Conservation (phyloP, 1,140 invertebrate species). For the Harlomillsia oculata region DNA sequence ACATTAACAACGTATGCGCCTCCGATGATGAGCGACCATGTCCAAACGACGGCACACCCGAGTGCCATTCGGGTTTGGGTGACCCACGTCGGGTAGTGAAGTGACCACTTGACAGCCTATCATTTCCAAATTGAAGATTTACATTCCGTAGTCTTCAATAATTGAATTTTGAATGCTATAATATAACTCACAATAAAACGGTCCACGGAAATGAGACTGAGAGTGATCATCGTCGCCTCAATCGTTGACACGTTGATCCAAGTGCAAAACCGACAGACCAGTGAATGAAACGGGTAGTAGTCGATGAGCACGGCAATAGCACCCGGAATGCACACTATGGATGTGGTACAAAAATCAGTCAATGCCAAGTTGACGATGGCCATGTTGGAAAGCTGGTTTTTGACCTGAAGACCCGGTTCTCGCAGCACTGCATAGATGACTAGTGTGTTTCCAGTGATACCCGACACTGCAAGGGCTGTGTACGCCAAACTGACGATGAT, state of each 20-base stretch:
- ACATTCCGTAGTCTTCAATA: no score
- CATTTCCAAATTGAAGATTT: no score
- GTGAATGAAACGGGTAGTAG: background rate
- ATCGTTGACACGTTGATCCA: background rate
- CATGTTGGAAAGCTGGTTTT: conserved; percentile 16
- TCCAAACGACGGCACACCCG: conserved; percentile 1
- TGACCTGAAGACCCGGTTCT: conserved; percentile 14
- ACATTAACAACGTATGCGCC: background rate
- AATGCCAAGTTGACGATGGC: conserved; percentile 14
- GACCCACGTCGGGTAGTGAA: conserved; percentile 16
- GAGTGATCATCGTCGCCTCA: background rate
- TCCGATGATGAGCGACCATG: background rate
- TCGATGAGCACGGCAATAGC: conserved; percentile 6
- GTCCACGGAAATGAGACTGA: conserved; percentile 10
- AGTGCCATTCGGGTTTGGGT: conserved; percentile 1
- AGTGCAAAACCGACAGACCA: conserved; percentile 4
- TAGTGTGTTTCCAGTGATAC: conserved; percentile 4
- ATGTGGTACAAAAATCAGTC: conserved; percentile 5
- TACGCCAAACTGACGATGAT: background rate
- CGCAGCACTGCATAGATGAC: conserved; percentile 7
- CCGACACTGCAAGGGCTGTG: background rate
- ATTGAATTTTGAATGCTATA: no score
- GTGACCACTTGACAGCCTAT: conserved; percentile 16
- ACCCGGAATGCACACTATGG: conserved; percentile 1
- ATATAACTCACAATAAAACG: conserved; percentile 12